These are phyloP conservation scores for Psylliodes chrysocephalus DNA, from an alignment of 2,888 invertebrate genomes.

Conservation along the genomic window DNA sequence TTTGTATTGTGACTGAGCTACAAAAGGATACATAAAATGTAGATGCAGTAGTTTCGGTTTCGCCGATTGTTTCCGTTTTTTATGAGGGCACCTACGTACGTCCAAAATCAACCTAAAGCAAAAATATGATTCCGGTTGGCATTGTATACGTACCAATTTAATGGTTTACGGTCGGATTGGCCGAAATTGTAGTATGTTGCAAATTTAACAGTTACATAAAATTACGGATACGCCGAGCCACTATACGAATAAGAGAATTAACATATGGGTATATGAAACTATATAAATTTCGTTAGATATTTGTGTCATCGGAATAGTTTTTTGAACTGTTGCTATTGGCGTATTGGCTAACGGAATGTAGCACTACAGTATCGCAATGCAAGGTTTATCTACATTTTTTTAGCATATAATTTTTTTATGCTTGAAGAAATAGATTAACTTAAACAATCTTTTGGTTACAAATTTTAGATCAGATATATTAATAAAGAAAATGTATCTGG, in stretches of 20 bases:
- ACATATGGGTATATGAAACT: not conserved
- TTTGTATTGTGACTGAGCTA: too few species aligned
- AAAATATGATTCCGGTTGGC: slow-evolving; percentile 8
- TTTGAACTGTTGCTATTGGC: too few species aligned
- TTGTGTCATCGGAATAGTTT: too few species aligned
- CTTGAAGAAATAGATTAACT: too few species aligned
- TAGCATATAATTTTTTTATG: too few species aligned
- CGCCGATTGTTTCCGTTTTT: slow-evolving; percentile 2
- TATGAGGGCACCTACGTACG: not conserved
- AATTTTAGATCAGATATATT: too few species aligned
- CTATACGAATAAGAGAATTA: not conserved
- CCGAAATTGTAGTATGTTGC: slow-evolving; percentile 15
- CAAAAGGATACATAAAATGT: not conserved
- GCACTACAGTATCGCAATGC: too few species aligned
- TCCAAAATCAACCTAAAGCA: slow-evolving; percentile 1
- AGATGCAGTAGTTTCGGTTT: slow-evolving; percentile 2
- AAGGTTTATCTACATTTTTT: too few species aligned
- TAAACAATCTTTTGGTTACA: too few species aligned
- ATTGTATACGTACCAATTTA: slow-evolving; percentile 4
- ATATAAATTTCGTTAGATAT: too few species aligned
- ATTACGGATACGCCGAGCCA: not conserved
- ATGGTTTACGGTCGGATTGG: slow-evolving; percentile 10
- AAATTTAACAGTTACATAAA: not conserved
- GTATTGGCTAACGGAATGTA: too few species aligned
- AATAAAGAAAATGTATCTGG: too few species aligned